Evolutionary conservation across 92 coral and sea anemone species (phyloP), one percentile per base, ranked within the genome.

Genomic region (Montipora capitata): DNA sequence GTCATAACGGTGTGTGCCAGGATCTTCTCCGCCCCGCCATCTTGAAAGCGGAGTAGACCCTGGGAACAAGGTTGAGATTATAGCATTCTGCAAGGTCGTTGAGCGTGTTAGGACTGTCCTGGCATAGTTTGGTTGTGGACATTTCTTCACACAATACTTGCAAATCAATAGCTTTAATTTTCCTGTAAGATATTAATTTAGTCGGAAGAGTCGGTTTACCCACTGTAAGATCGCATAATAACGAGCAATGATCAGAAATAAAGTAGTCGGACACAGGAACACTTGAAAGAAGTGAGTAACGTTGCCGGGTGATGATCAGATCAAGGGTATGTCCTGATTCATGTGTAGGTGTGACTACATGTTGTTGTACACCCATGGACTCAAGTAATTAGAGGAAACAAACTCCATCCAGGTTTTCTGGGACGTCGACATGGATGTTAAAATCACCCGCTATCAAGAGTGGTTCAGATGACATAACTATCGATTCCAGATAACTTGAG

Each of bases 161-260:
- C 13, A 62, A 40, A 79, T 79, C 72, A 59, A 79, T 79, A 58
- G 69, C 84, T 62, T 79, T 79, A 16, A 66, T 61, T 79, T 79
- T 79, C 57, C 84, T 79, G 84, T 59, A 63, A 62, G 71, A 62
- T 78, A 59, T 61, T 79, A 56, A 49, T 62, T 79, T 66, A 79
- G 73, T 79, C 15, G 56, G 40, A 12, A 14, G 66, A 61, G 66
- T 3, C 66, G 66, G 83, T 59, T 78, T 78, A 78, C 39, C 72
- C 35, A 59, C 72, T 61, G 59, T 64, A n/a, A 78, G 72, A 44
- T 58, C 39, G 39, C 83, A 78, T 78, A 78, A 38, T 42, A 77
- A 38, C 48, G 51, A 59, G 27, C 83, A 78, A 61, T 64, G 51
- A 38, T 78, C 72, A 27, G 83, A 78, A 42, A 78, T 39, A 61